Evolutionary conservation across 2,113 vertebrate species (phyloP), one percentile per base, ranked within the genome.

Genomic region (Antechinus stuartii): DNA sequence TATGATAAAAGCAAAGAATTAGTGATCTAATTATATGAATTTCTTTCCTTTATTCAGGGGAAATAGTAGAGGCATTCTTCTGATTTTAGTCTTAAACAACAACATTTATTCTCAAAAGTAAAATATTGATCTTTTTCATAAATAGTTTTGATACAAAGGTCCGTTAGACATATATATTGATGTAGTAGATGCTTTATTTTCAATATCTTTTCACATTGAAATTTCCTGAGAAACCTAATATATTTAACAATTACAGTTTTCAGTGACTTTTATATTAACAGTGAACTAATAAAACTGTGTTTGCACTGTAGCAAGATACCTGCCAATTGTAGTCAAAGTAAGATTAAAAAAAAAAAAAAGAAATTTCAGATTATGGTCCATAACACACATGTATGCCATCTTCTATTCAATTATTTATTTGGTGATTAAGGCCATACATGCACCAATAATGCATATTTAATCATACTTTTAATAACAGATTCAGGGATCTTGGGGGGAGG

Each of bases 51-150:
- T 97, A 53, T 90, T 16, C 9, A 0, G 0, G 92, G 96, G 97
- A 16, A 96, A 95, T 53, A 54, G 42, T 92, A 90, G 35, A 84
- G 16, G n/a, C 94, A 52, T 94, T 98, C 94, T 98, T 98, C 12
- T 22, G 92, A 97, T 95, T 97, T 97, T 57, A 95, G 91, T 96
- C 96, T 96, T 27, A 89, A 98, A 95, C 54, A 95, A 90, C 84
- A 92, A 94, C 97, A 97, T 96, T 94, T 2, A 94, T 96, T 98
- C 92, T 46, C 47, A 91, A 94, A 42, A 89, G 26, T 6, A 93
- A 90, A 89, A 12, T 1, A 35, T 10, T 49, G 35, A 84, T 46
- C 10, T 46, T 94, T 95, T 93, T 76, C n/a, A 90, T 84, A 42
- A 42, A 68, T 68, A 68, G 16, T 84, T 84, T 42, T 84, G 68